Conservation (phyloP, 1,140 invertebrate genomes). For the Lasioglossum baleicum region DNA sequence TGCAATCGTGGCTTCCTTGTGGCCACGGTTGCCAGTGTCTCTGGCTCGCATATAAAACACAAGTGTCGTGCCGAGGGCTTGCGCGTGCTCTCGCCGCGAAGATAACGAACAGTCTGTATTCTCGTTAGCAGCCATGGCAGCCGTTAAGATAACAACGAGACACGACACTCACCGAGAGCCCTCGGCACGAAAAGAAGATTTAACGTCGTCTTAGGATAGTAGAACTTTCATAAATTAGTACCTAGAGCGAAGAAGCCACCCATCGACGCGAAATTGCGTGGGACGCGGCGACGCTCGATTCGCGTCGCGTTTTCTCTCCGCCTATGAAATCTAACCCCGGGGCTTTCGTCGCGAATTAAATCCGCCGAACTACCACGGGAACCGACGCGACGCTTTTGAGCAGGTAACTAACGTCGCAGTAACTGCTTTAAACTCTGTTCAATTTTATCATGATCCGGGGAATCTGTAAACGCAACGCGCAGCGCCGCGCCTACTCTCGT, state of each 20-base stretch:
- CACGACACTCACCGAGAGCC: conserved; percentile 49
- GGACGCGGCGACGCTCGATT: not conserved
- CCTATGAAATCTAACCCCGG: conserved; percentile 4
- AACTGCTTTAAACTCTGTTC: conserved; percentile 17
- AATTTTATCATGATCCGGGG: conserved; percentile 16
- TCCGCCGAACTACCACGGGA: not conserved
- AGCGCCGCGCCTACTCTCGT: too few species aligned
- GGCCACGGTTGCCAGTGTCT: conserved; percentile 31
- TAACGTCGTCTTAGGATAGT: conserved; percentile 52
- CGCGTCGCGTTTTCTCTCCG: not conserved
- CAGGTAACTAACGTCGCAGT: not conserved
- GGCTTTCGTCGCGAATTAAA: conserved; percentile 13
- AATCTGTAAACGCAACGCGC: not conserved
- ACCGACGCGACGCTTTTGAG: not conserved
- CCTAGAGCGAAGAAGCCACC: conserved; percentile 21
- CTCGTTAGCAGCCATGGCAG: conserved; percentile 66
- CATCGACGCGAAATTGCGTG: conserved; percentile 35
- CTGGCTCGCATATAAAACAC: conserved; percentile 58
- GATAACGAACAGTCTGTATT: conserved; percentile 72
- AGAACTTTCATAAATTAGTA: conserved; percentile 63
- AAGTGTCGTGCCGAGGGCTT: conserved; percentile 65
- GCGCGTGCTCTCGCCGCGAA: conserved; percentile 67
- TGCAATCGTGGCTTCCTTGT: conserved; percentile 29
- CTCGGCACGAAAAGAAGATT: conserved; percentile 56
- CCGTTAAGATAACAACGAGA: conserved; percentile 69